These are phyloP conservation scores for Myotis davidii DNA, from an alignment of 2,113 vertebrate genomes.

Conservation along the genomic window DNA sequence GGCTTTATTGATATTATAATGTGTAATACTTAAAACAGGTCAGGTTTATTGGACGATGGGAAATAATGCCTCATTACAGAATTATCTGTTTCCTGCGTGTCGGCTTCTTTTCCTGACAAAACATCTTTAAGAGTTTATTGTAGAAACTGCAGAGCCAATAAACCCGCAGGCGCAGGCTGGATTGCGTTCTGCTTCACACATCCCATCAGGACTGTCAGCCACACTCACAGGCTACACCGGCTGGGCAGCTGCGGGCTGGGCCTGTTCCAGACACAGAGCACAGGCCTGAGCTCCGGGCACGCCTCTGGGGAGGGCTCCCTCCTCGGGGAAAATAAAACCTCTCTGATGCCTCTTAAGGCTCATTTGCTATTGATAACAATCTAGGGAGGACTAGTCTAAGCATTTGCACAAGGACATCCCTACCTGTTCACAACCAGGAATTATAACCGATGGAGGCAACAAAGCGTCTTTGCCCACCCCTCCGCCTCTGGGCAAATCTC, in stretches of 20 bases:
- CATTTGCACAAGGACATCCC: neutral
- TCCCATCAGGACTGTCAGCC: neutral
- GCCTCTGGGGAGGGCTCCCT: too few species aligned
- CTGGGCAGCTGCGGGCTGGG: too few species aligned
- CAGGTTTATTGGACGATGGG: slow-evolving; percentile 21
- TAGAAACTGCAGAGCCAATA: slow-evolving; percentile 56
- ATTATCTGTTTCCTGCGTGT: slow-evolving; percentile 31
- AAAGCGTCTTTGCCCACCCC: too few species aligned
- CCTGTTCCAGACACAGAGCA: too few species aligned
- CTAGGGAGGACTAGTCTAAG: neutral
- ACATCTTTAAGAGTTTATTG: slow-evolving; percentile 56
- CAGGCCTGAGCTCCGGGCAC: too few species aligned
- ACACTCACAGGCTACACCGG: neutral
- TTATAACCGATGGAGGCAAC: neutral
- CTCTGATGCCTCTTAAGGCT: neutral
- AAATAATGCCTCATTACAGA: slow-evolving; percentile 41
- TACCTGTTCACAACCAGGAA: neutral
- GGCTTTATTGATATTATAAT: slow-evolving; percentile 56
- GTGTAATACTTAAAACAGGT: slow-evolving; percentile 59
- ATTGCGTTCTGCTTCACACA: neutral
- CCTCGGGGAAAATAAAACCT: too few species aligned
- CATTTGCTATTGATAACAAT: neutral
- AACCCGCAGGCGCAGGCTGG: neutral
- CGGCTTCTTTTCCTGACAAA: slow-evolving; percentile 60
- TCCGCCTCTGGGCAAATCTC: neutral